phyloP scores from a whole-genome alignment of 2,113 vertebrate species.

The Toxostoma redivivum region DNA sequence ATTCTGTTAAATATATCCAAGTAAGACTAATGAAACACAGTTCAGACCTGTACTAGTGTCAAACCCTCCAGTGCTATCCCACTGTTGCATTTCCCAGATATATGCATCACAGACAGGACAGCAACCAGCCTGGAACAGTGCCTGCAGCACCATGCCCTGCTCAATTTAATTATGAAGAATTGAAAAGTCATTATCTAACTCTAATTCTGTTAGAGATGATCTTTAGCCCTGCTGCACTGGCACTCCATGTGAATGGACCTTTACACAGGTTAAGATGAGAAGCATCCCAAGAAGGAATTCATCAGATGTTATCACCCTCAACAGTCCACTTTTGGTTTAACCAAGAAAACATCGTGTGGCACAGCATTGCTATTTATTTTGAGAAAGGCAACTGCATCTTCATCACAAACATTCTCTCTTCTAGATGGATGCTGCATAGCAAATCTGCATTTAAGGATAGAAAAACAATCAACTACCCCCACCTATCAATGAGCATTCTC shows the following conservation, averaged over 20 bases:
- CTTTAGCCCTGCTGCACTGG: neutral
- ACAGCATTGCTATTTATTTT: neutral
- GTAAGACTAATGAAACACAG: neutral
- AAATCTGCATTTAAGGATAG: neutral
- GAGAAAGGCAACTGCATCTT: neutral
- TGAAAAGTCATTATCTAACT: neutral
- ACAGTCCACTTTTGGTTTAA: neutral
- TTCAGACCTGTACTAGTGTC: neutral
- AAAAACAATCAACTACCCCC: neutral
- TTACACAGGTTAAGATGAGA: neutral
- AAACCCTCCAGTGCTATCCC: neutral
- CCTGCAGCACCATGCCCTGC: neutral
- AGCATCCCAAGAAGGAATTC: neutral
- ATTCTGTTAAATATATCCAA: neutral
- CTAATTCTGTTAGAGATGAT: neutral
- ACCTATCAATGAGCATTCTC: neutral
- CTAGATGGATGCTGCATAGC: neutral
- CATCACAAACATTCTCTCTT: neutral
- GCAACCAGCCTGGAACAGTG: neutral
- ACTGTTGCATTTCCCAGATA: neutral
- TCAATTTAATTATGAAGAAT: neutral
- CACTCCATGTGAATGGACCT: neutral
- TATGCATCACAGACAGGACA: neutral
- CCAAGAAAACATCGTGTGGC: neutral
- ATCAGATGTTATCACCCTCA: neutral